phyloP scores from a whole-genome alignment of 2,797 vertebrate genomes.

The Sphenodon punctatus region DNA sequence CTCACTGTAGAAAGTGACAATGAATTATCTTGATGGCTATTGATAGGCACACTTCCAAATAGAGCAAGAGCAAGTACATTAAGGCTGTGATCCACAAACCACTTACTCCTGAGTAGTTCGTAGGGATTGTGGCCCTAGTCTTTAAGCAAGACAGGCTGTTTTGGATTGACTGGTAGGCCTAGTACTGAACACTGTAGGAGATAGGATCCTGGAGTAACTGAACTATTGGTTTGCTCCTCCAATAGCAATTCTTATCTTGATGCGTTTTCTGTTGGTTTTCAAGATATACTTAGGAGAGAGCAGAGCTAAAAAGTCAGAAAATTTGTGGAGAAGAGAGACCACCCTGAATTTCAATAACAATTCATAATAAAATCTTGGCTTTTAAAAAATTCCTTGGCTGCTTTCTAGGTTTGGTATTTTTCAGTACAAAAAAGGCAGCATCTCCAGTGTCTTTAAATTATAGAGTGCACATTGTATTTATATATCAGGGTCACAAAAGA shows the following conservation, averaged over 20 bases:
- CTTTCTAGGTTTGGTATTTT: background rate
- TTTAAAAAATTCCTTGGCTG: slow-evolving; percentile 47
- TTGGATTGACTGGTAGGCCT: background rate
- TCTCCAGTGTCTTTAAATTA: slow-evolving; percentile 20
- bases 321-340: slow-evolving; percentile 13
- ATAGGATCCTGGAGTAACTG: background rate
- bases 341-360: slow-evolving; percentile 47
- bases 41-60: slow-evolving; percentile 16
- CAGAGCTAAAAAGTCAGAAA: slow-evolving; percentile 18
- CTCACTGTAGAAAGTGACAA: too few species aligned
- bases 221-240: background rate
- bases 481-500: background rate
- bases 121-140: too few species aligned
- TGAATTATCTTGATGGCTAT: too few species aligned
- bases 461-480: background rate
- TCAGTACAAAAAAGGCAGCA: slow-evolving; percentile 28
- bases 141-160: background rate
- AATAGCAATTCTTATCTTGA: background rate
- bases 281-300: slow-evolving; percentile 37
- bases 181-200: background rate
- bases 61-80: slow-evolving; percentile 28
- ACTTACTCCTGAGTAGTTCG: too few species aligned
- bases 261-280: slow-evolving; percentile 44
- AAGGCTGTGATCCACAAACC: too few species aligned
- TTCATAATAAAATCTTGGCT: slow-evolving; percentile 26